A percentile compares a stretch with the other conserved stretches of the same genome.
These are phyloP conservation scores for Neoniphon sammara DNA, from an alignment of 2,797 vertebrate species.

Conservation along the genomic window DNA sequence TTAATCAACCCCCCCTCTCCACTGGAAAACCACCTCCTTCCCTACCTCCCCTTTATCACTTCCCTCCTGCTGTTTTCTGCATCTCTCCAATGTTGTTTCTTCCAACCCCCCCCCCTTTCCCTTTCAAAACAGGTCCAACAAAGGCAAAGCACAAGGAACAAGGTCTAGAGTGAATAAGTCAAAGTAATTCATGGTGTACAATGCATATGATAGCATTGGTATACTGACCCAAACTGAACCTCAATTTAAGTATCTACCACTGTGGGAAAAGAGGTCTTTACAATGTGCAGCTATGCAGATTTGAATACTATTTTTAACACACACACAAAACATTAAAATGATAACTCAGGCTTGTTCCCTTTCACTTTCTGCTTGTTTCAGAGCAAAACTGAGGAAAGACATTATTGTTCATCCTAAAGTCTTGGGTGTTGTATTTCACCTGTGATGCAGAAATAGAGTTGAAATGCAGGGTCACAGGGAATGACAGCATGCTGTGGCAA, in stretches of 20 bases:
- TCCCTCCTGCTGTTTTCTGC: background rate
- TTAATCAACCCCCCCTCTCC: no score
- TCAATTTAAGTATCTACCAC: background rate
- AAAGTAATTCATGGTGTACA: slow-evolving; percentile 33
- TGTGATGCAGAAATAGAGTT: slow-evolving; percentile 14
- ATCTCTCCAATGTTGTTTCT: slow-evolving; percentile 23
- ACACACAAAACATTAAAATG: background rate
- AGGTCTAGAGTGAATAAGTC: slow-evolving; percentile 16
- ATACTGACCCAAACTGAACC: slow-evolving; percentile 12
- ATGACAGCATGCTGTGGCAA: background rate
- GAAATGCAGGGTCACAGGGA: slow-evolving; percentile 9
- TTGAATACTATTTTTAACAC: slow-evolving; percentile 6
- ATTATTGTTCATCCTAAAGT: background rate
- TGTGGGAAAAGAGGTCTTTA: background rate
- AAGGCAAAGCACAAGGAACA: slow-evolving; percentile 15
- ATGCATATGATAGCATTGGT: slow-evolving; percentile 43
- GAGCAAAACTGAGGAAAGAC: slow-evolving; percentile 32
- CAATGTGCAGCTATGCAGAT: background rate
- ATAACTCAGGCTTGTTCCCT: slow-evolving; percentile 1
- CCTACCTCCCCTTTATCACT: background rate
- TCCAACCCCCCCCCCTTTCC: slow-evolving; percentile 12
- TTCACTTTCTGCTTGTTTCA: slow-evolving; percentile 1
- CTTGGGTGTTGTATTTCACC: slow-evolving; percentile 30
- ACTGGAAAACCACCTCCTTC: no score
- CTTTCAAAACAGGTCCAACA: slow-evolving; percentile 37